phyloP scores from a whole-genome alignment of 2,797 vertebrate genomes.

The Halcyon leucocephala region DNA sequence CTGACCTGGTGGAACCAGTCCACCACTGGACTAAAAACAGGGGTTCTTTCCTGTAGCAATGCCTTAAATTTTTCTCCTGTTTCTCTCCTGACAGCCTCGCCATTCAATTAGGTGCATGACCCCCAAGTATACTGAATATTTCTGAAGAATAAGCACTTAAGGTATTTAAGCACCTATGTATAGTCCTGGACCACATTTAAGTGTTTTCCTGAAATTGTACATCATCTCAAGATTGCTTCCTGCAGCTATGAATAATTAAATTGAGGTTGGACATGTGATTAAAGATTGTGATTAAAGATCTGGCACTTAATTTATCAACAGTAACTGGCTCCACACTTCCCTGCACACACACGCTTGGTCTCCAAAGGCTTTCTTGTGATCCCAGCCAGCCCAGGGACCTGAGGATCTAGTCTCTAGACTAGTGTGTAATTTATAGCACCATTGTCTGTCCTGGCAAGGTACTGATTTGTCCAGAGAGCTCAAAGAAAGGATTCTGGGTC shows the following conservation, averaged over 20 bases:
- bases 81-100: background rate
- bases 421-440: background rate
- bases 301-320: background rate
- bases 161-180: background rate
- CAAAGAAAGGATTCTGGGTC: background rate
- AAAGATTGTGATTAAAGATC: background rate
- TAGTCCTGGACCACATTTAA: background rate
- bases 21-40: background rate
- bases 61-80: background rate
- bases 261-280: background rate
- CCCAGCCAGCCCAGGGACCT: background rate
- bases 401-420: background rate
- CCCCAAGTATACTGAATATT: background rate
- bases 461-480: background rate
- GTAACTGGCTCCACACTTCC: background rate
- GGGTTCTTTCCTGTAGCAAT: background rate
- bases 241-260: conserved; percentile 8
- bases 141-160: background rate
- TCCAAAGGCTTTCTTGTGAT: background rate
- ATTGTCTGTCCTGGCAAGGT: background rate
- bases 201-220: background rate
- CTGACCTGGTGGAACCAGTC: no score
- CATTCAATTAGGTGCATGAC: background rate
- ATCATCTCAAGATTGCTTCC: background rate
- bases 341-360: background rate